phyloP scores from a whole-genome alignment of 64 coral and sea anemone species.

The Platygyra sinensis region DNA sequence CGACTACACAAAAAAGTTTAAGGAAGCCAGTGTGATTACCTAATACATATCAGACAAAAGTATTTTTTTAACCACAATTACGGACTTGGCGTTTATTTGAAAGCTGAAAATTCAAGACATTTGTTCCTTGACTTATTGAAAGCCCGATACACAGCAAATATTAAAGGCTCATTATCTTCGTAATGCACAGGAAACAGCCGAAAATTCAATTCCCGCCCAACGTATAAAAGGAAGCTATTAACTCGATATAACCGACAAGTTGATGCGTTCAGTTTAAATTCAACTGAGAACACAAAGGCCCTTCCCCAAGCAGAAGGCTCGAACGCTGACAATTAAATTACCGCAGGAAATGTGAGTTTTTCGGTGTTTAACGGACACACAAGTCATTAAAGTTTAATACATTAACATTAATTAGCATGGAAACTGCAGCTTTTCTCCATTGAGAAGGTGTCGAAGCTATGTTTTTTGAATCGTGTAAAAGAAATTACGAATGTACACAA shows the following conservation, averaged over 20 bases:
- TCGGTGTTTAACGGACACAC: conserved; percentile 37
- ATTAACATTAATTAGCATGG: conserved; percentile 72
- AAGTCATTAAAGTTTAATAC: conserved; percentile 70
- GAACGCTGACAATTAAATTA: conserved; percentile 9
- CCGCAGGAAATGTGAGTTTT: conserved; percentile 17
- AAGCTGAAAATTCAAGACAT: conserved; percentile 31
- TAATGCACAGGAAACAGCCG: conserved; percentile 54
- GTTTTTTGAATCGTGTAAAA: conserved; percentile 90
- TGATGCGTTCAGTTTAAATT: conserved; percentile 53
- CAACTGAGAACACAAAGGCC: conserved; percentile 2
- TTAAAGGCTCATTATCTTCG: conserved; percentile 42
- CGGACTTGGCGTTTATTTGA: conserved; percentile 11
- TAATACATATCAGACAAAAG: conserved; percentile 38
- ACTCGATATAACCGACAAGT: conserved; percentile 64
- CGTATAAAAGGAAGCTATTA: conserved; percentile 66
- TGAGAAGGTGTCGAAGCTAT: conserved; percentile 61
- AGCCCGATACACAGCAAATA: conserved; percentile 34
- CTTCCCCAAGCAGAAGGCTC: not conserved
- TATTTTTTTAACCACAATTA: conserved; percentile 41
- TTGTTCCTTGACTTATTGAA: conserved; percentile 17
- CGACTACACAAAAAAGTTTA: conserved; percentile 10
- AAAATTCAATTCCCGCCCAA: conserved; percentile 38
- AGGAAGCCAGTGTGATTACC: conserved; percentile 12
- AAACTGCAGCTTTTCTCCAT: conserved; percentile 65
- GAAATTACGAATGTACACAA: conserved; percentile 90